Conservation (phyloP, 2,888 invertebrate species). For the Sminthurides aquaticus region DNA sequence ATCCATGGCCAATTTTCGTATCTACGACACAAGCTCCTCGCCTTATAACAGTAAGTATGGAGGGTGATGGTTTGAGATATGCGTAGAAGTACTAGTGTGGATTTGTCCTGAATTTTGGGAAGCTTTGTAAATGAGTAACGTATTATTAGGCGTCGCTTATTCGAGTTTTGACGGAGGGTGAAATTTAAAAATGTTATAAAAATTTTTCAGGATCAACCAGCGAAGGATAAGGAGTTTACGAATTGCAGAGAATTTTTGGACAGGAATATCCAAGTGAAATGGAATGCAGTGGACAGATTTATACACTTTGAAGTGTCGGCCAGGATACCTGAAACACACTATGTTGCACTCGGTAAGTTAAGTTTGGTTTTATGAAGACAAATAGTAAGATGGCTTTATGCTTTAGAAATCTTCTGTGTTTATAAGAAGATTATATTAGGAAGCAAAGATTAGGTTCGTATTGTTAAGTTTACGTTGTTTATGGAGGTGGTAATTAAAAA, state of each 20-base stretch:
- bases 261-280: constrained; percentile 74
- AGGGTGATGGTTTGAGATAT: no score
- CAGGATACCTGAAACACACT: constrained; percentile 71
- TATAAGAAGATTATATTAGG: no score
- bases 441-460: no score
- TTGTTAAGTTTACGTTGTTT: no score
- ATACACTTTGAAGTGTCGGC: constrained; percentile 72
- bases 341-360: constrained; percentile 77
- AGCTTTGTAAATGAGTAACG: not conserved
- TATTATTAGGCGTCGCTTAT: not conserved
- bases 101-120: no score
- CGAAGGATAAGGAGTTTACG: constrained; percentile 17
- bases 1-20: no score
- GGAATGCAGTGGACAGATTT: constrained; percentile 68
- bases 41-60: no score
- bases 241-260: constrained; percentile 80
- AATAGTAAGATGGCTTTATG: not conserved
- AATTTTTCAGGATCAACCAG: constrained; percentile 13
- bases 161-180: no score
- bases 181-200: not conserved
- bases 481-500: not conserved
- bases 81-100: no score
- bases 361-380: not conserved
- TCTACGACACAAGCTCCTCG: no score
- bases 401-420: not conserved